These are phyloP conservation scores for Artibeus jamaicensis DNA, from an alignment of 2,797 vertebrate genomes.

Conservation along the genomic window DNA sequence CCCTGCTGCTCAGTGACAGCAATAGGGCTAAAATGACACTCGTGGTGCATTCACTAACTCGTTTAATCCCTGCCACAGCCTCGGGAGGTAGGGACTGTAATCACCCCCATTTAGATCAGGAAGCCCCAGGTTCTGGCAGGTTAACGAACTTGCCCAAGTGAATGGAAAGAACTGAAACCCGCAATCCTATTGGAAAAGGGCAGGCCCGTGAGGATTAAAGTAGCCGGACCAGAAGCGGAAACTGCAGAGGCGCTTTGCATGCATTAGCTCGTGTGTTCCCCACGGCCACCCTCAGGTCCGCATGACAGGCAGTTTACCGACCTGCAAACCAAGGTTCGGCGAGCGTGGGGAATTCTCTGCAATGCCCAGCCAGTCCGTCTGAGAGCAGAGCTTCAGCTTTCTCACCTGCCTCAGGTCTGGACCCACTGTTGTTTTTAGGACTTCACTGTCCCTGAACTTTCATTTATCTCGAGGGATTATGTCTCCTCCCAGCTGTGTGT, in stretches of 20 bases:
- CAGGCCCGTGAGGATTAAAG: neutral
- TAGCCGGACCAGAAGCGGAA: neutral
- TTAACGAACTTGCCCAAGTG: neutral
- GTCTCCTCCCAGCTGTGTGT: neutral
- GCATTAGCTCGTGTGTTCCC: neutral
- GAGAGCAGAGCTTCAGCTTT: neutral
- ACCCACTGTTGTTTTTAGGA: neutral
- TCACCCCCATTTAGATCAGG: neutral
- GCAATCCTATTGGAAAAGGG: neutral
- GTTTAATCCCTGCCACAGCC: neutral
- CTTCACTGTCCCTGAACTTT: neutral
- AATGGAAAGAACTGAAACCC: neutral
- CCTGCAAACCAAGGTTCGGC: neutral
- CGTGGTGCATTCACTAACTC: neutral
- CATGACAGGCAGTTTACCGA: neutral
- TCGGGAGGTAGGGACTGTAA: neutral
- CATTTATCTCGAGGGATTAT: neutral
- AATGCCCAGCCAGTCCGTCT: neutral
- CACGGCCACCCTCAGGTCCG: neutral
- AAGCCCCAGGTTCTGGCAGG: neutral
- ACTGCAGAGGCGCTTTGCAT: accelerated
- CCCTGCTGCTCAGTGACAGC: neutral
- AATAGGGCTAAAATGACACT: neutral
- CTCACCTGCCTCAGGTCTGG: neutral
- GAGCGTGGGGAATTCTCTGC: neutral